These are phyloP conservation scores for Dinothrombium tinctorium DNA, from an alignment of 1,140 invertebrate species.

Conservation along the genomic window DNA sequence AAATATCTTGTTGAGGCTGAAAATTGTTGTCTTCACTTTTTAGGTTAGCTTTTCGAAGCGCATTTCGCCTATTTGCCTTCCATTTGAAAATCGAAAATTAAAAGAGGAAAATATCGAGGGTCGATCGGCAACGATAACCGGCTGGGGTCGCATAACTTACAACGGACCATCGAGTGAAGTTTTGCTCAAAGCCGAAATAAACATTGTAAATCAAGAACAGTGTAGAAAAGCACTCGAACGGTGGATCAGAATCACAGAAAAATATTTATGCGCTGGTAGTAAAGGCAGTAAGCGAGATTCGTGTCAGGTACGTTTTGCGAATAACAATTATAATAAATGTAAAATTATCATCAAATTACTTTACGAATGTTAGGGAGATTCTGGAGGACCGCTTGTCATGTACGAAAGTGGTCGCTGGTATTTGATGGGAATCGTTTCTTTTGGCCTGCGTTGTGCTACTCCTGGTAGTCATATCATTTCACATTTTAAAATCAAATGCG, in stretches of 20 bases:
- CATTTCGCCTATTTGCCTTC: conserved; percentile 78
- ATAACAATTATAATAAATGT: background rate
- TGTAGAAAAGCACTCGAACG: conserved; percentile 1
- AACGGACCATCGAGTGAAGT: background rate
- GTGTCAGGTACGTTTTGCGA: conserved; percentile 33
- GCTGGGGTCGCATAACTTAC: conserved; percentile 14
- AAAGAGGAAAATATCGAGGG: conserved; percentile 10
- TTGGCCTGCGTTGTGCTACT: conserved; percentile 30
- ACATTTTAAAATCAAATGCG: too few species aligned
- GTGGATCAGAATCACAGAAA: background rate
- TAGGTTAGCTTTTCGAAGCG: conserved; percentile 55
- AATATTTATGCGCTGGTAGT: conserved; percentile 8
- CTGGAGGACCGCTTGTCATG: conserved; percentile 16
- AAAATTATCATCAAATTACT: too few species aligned
- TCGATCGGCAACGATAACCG: conserved; percentile 14
- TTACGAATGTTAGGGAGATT: too few species aligned
- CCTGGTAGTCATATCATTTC: too few species aligned
- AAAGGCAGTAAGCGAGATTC: conserved; percentile 31
- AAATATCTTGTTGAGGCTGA: background rate
- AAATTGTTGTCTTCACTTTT: background rate
- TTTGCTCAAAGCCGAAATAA: conserved; percentile 3
- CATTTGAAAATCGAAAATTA: conserved; percentile 22
- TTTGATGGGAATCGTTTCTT: conserved; percentile 38
- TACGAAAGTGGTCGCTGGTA: conserved; percentile 18
- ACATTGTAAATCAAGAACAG: conserved; percentile 3